Evolutionary conservation across 2,888 invertebrate genomes (phyloP), one percentile per base, ranked within the genome.

Genomic region (Aleiodes testaceus): DNA sequence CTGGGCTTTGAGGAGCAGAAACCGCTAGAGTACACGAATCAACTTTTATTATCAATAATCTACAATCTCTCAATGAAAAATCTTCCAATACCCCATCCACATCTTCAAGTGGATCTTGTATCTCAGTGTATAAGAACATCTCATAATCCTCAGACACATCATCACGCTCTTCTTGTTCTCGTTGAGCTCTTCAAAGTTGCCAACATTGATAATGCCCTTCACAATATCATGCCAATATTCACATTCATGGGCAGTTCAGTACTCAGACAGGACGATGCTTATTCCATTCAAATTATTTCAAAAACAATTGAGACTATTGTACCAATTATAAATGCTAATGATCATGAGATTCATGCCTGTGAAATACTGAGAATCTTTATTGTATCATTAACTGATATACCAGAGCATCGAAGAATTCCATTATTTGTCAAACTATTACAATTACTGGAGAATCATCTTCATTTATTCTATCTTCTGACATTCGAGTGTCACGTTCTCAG

Each of bases 221-320:
- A 96, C 83, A 96, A 98, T 81, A 94, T 98, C 3, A 97, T 99
- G 93, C 94, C 97, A 20, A 95, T 99, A 79, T 99, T 99, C 85
- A 98, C 98, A 0, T 99, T 99, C 83, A 97, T 99, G 93, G 99
- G 99, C 0, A 95, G 95, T 0, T 96, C 96, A 0, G 93, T 99
- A 9, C 89, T 98, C 1, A 91, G 97, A 9, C 96, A 97, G 79
- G 98, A 99, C 84, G 97, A 98, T 82, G 93, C 95, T 0, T 98
- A 98, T 87, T 97, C 97, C 83, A 96, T 97, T 85, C 96, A 97
- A 87, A 94, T 98, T 22, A 97, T 98, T 68, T 92, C 93, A 0
- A 94, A 94, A 83, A 96, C 97, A 3, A 93, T 98, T 16, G 95
- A 97, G 80, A 95, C 95, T 0, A 91, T 98, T 36, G 92, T 98